phyloP scores from a whole-genome alignment of 2,797 vertebrate species.

The Anguilla anguilla region DNA sequence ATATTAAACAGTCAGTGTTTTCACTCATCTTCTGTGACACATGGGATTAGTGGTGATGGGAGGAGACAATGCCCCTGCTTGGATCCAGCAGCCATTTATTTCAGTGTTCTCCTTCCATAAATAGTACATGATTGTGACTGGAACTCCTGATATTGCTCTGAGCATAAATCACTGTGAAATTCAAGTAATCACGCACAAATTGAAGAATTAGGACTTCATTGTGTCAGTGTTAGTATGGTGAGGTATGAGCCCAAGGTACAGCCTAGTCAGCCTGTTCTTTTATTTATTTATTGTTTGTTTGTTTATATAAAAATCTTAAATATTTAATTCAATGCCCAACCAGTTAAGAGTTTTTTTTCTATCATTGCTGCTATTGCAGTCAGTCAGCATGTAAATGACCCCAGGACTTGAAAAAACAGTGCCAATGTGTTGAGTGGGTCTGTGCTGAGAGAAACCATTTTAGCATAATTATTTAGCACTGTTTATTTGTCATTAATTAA shows the following conservation, averaged over 20 bases:
- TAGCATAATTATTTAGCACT: not conserved
- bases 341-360: not conserved
- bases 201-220: not conserved
- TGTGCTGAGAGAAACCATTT: not conserved
- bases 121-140: slow-evolving; percentile 17
- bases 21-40: slow-evolving; percentile 9
- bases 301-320: not conserved
- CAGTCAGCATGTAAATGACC: not conserved
- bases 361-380: not conserved
- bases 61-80: not conserved
- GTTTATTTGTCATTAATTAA: not conserved
- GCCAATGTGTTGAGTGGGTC: too few relatives aligned
- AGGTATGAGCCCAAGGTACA: not conserved
- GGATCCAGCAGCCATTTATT: slow-evolving; percentile 11
- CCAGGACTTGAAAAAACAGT: not conserved
- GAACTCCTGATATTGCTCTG: slow-evolving; percentile 6
- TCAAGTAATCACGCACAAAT: not conserved
- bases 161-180: slow-evolving; percentile 18
- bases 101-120: slow-evolving; percentile 19
- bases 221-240: not conserved
- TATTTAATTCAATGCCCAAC: not conserved
- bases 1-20: not conserved
- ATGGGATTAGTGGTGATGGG: slow-evolving; percentile 5
- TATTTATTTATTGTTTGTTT: not conserved
- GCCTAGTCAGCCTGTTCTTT: not conserved